A percentile compares a stretch with the other conserved stretches of the same genome.
Conservation (phyloP, 2,888 invertebrate genomes). For the Cephus nigrinus region DNA sequence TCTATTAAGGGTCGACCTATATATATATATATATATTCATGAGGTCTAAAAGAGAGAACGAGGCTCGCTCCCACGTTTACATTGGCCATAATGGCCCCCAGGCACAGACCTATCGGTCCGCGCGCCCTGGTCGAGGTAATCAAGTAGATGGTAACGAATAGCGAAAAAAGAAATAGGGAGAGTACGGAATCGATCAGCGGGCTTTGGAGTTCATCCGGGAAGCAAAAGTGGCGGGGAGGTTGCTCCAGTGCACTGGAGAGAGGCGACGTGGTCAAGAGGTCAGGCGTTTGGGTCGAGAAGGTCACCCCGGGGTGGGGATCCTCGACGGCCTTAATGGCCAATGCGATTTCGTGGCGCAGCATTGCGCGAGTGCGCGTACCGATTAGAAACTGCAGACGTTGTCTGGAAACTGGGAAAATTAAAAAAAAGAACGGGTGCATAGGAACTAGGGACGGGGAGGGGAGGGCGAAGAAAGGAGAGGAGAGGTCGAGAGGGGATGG, state of each 20-base stretch:
- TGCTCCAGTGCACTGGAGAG: background rate
- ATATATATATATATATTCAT: background rate
- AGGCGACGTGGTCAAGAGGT: background rate
- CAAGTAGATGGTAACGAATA: background rate
- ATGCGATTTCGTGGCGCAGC: background rate
- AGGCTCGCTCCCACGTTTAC: background rate
- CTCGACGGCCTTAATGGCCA: background rate
- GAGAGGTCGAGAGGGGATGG: constrained; percentile 16
- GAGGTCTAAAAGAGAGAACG: background rate
- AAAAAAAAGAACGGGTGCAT: background rate
- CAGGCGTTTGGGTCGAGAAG: background rate
- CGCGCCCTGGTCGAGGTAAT: background rate
- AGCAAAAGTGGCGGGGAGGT: background rate
- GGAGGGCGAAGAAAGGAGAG: constrained; percentile 6
- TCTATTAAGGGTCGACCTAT: background rate
- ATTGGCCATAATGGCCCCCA: background rate
- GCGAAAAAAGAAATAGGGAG: background rate
- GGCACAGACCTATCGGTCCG: background rate
- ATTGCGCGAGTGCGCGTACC: background rate
- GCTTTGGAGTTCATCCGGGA: background rate
- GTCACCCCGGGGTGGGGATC: background rate
- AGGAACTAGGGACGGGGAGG: background rate
- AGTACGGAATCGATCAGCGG: background rate
- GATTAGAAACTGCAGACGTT: constrained; percentile 1
- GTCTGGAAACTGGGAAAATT: background rate